Conservation (phyloP, 2,888 invertebrate species). For the Morpho achilles region DNA sequence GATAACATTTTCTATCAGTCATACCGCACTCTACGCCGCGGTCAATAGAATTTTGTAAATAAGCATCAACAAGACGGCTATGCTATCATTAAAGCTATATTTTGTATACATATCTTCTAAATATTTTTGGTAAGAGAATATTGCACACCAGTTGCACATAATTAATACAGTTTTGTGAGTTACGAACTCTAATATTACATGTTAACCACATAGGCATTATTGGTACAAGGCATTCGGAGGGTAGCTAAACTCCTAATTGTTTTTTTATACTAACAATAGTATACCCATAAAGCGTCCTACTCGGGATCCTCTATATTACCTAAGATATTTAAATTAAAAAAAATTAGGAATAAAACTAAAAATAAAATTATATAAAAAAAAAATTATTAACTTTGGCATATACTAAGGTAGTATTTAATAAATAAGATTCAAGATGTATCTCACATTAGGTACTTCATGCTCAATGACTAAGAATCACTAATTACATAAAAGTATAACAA, state of each 20-base stretch:
- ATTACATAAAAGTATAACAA: no score
- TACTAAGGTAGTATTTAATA: constrained; percentile 22
- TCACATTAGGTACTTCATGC: not conserved
- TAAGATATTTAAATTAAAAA: constrained; percentile 16
- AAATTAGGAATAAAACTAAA: constrained; percentile 6
- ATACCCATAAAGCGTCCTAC: constrained; percentile 24
- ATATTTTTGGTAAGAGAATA: constrained; percentile 72
- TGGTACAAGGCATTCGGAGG: constrained; percentile 38
- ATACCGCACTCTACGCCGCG: constrained; percentile 67
- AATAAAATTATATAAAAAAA: constrained; percentile 12
- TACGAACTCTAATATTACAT: constrained; percentile 27
- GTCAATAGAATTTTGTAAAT: constrained; percentile 75
- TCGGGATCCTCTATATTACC: constrained; percentile 18
- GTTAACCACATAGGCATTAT: constrained; percentile 54
- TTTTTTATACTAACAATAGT: constrained; percentile 15
- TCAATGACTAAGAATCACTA: not conserved
- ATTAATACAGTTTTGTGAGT: constrained; percentile 35
- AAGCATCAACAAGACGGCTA: constrained; percentile 78
- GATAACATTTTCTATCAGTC: constrained; percentile 72
- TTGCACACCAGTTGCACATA: constrained; percentile 66
- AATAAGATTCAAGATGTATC: constrained; percentile 5
- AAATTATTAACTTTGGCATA: constrained; percentile 17
- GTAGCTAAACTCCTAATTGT: constrained; percentile 21
- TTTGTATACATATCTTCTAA: constrained; percentile 77
- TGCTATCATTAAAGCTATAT: constrained; percentile 74